Base-by-base conservation (phyloP, 2,113 vertebrate species). In the Syngnathus floridae region DNA sequence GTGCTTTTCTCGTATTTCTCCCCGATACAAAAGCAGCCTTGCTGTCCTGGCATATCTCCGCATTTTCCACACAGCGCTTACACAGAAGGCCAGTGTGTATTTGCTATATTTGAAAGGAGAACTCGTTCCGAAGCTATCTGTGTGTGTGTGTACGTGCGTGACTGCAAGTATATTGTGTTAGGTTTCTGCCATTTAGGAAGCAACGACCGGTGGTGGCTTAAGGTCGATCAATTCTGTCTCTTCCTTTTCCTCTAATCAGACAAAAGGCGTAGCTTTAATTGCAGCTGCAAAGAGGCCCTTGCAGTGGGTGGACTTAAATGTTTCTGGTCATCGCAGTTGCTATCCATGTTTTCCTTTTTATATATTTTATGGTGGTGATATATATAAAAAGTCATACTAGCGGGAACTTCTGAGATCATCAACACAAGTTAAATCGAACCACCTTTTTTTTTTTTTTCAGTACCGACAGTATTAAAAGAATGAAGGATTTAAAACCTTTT, bases 181-280 rank as follows among this genome's bases (percentile, higher is more conserved):
- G 69, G 66, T 71, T 62, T 82, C 68, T 66, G 62, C 61, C 54
- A 68, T 80, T 70, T 66, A 31, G 16, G 49, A 62, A 68, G 64
- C 69, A 65, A 55, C 67, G 46, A 43, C 73, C 55, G 65, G 31
- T 68, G 40, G 62, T 68, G 40, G 62, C 64, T 78, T 2, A 36
- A 74, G 70, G 59, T 49, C 21, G 56, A 82, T 82, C 78, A 80
- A 76, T 80, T 73, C 67, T 57, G 64, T 75, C 65, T 82, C 65
- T 71, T 66, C 59, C 26, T 57, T 66, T 78, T 81, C 68, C 69
- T 74, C 60, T 65, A 67, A 78, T 74, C 49, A 74, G 71, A 67
- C 40, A 65, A 70, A 78, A 74, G 64, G 66, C 60, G 57, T 8
- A 3, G 56, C 60, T 73, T 70, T 80, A 80, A 78, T 78, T 83